A percentile compares a stretch with the other conserved stretches of the same genome.
phyloP scores from a whole-genome alignment of 1,140 invertebrate genomes.

The Harlomillsia oculata region DNA sequence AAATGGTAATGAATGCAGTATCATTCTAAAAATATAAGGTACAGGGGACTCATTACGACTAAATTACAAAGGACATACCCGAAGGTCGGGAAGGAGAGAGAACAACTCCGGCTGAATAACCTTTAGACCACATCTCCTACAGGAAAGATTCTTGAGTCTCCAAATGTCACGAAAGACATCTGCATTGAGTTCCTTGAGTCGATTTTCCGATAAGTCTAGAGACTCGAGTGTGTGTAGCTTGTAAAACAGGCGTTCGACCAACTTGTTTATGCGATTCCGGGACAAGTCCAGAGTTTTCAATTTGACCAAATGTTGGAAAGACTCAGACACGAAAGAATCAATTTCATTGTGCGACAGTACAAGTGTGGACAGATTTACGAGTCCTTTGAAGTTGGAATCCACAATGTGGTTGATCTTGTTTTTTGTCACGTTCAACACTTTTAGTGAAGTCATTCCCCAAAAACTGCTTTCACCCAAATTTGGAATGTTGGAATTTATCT shows the following conservation, averaged over 20 bases:
- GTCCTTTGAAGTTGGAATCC: conserved; percentile 40
- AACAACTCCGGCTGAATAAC: conserved; percentile 66
- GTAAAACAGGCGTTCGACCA: conserved; percentile 57
- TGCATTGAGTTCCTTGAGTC: conserved; percentile 55
- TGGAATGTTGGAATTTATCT: conserved; percentile 57
- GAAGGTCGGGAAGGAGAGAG: conserved; percentile 54
- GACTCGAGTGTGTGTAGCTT: conserved; percentile 53
- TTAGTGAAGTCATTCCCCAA: conserved; percentile 58
- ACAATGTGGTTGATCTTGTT: conserved; percentile 62
- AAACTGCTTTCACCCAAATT: conserved; percentile 69
- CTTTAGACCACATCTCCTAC: conserved; percentile 55
- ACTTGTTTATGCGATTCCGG: conserved; percentile 55
- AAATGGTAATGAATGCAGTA: too few relatives aligned
- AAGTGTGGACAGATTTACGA: conserved; percentile 40
- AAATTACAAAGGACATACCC: conserved; percentile 4
- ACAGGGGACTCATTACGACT: neutral
- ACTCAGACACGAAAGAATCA: conserved; percentile 51
- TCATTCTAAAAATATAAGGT: neutral
- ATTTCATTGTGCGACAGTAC: conserved; percentile 45
- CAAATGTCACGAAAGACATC: conserved; percentile 66
- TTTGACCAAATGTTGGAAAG: conserved; percentile 55
- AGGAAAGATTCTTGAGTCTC: conserved; percentile 52
- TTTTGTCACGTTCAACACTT: conserved; percentile 57
- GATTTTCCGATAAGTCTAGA: conserved; percentile 64
- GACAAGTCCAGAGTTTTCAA: conserved; percentile 56